A percentile compares a stretch with the other conserved stretches of the same genome.
Evolutionary conservation across 2,113 vertebrate species (phyloP).

Genomic region (Haemorhous mexicanus): DNA sequence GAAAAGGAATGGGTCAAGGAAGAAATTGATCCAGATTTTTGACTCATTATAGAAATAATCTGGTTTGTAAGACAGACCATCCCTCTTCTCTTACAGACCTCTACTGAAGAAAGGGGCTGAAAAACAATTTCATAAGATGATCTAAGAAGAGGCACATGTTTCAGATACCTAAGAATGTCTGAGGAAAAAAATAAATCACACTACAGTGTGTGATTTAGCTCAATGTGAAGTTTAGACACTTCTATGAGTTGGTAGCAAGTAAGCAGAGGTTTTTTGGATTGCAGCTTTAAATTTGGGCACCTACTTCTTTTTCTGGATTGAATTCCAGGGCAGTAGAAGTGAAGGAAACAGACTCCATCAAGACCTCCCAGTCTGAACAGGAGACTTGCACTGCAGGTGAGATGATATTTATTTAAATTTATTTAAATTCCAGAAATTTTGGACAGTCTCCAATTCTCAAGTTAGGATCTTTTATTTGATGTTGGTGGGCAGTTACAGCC

Average conservation of each 20-base stretch:
- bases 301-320: background rate
- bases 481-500: background rate
- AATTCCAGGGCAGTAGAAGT: background rate
- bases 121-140: background rate
- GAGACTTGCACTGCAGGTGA: background rate
- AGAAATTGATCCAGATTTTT: background rate
- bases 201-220: background rate
- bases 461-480: background rate
- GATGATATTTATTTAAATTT: constrained; percentile 1
- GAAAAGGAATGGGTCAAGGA: background rate
- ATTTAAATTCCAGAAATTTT: background rate
- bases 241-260: background rate
- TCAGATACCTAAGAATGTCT: background rate
- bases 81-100: background rate
- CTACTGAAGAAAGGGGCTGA: background rate
- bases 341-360: background rate
- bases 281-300: background rate
- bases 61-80: background rate
- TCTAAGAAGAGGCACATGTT: background rate
- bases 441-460: background rate
- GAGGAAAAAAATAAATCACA: background rate
- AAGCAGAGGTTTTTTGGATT: background rate
- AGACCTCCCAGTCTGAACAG: constrained; percentile 30
- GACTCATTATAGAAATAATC: background rate
- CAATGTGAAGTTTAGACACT: background rate